Evolutionary conservation across 2,888 invertebrate species (phyloP), one percentile per base, ranked within the genome.

Genomic region (Epicampocera succincta): DNA sequence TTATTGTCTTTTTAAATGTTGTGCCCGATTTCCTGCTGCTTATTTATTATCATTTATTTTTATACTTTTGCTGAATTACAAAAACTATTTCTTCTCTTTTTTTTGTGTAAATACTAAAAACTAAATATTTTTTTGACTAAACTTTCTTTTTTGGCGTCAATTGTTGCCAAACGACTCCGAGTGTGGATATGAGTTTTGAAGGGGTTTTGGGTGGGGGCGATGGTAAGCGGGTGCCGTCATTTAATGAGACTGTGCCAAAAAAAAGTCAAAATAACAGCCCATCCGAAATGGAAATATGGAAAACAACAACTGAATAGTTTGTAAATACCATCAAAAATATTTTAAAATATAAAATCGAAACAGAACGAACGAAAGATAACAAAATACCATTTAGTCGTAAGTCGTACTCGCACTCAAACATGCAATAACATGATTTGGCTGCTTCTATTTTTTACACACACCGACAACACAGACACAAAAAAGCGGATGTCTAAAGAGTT

Each of bases 281-380:
- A 79, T 60, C 52, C 71, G 33, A 66, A 77, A 79, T 60, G 38
- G 25, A 66, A 65, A 65, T 50, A 71, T 78, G 71, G 40, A 75
- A 56, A 50, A 58, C 66, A 56, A 58, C 72, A 40, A n/a, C n/a
- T n/a, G 25, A 79, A 73, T 60, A 66, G 72, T 73, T 73, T 44
- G 17, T 38, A 61, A 68, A 76, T 33, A 15, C 25, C 29, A 52
- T n/a, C 19, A 17, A n/a, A 12, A 40, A 56, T 46, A 60, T 50
- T 11, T 50, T 25, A 50, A 50, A 63, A 66, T 63, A 73, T 58
- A 73, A 72, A 66, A 73, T 73, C 72, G 54, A 60, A 80, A 72
- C 79, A 74, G 66, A 83, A 76, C 44, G 60, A n/a, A n/a, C 61
- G 76, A 76, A 66, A 71, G 73, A 74, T 81, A 81, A 77, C 76